Percentiles rank a stretch among this genome's conserved stretches.
Conservation (phyloP, 2,797 vertebrate species). For the Phyllotis vaccarum region DNA sequence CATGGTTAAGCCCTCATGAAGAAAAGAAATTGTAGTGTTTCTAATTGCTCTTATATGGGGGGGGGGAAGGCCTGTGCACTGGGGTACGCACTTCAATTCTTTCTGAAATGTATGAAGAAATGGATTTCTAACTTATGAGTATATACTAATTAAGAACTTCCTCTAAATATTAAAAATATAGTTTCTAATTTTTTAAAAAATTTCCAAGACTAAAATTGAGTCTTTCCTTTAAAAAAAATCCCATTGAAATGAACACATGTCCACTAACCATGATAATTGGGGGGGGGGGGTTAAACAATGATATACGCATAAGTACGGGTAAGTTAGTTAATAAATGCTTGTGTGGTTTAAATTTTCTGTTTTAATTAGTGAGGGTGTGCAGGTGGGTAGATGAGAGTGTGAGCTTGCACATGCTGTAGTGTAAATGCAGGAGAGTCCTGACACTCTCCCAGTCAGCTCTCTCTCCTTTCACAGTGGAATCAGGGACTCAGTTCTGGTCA, state of each 20-base stretch:
- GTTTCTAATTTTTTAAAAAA: neutral
- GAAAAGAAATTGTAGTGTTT: constrained; percentile 52
- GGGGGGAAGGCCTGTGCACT: neutral
- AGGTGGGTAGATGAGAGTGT: neutral
- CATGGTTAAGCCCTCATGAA: constrained; percentile 66
- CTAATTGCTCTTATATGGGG: neutral
- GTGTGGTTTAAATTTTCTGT: neutral
- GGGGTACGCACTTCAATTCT: neutral
- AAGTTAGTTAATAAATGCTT: constrained; percentile 28
- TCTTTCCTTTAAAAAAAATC: constrained; percentile 18
- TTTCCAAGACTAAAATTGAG: neutral
- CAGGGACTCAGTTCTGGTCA: neutral
- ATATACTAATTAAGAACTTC: neutral
- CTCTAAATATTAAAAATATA: neutral
- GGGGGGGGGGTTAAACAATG: neutral
- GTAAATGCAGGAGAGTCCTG: rapidly evolving
- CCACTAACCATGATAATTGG: neutral
- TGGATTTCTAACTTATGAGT: neutral
- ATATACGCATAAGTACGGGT: neutral
- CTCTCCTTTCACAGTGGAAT: neutral
- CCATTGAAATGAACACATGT: neutral
- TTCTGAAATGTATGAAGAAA: neutral
- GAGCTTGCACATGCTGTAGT: neutral
- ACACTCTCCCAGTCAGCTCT: neutral
- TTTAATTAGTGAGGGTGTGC: neutral